phyloP scores from a whole-genome alignment of 30 jellyfish, hydroid and myxozoan species.

The Clytia hemisphaerica region DNA sequence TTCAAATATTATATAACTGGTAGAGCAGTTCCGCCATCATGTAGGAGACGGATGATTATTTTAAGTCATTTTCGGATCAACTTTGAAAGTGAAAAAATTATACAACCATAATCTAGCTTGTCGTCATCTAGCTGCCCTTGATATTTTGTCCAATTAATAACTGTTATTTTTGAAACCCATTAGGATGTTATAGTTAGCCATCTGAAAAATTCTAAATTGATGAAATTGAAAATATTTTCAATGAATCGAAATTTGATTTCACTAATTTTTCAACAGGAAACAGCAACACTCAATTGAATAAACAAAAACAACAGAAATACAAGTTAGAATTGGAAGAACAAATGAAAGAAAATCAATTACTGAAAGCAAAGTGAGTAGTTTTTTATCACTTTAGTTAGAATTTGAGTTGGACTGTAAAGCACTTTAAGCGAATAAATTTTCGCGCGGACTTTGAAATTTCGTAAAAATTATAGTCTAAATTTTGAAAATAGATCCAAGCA shows the following conservation, averaged over 20 bases:
- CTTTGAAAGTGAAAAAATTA: neutral
- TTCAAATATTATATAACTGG: too few species aligned
- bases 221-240: neutral
- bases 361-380: slow-evolving; percentile 48
- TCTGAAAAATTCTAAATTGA: neutral
- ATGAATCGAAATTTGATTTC: neutral
- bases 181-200: neutral
- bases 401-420: too few species aligned
- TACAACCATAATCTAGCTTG: neutral
- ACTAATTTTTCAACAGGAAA: neutral
- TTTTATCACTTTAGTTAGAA: too few species aligned
- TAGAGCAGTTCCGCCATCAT: neutral
- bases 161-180: neutral
- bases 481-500: too few species aligned
- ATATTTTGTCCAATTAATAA: neutral
- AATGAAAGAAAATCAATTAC: slow-evolving; percentile 66
- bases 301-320: slow-evolving; percentile 45
- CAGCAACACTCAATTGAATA: neutral
- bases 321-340: slow-evolving; percentile 65
- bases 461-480: too few species aligned
- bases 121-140: too few species aligned
- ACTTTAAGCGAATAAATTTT: too few species aligned
- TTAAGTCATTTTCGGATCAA: neutral
- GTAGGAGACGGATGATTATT: neutral
- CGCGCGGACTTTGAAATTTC: too few species aligned